Percentiles rank a stretch among this genome's conserved stretches.
These are phyloP conservation scores for Steinernema feltiae DNA, from an alignment of 1,140 invertebrate species.

Conservation along the genomic window DNA sequence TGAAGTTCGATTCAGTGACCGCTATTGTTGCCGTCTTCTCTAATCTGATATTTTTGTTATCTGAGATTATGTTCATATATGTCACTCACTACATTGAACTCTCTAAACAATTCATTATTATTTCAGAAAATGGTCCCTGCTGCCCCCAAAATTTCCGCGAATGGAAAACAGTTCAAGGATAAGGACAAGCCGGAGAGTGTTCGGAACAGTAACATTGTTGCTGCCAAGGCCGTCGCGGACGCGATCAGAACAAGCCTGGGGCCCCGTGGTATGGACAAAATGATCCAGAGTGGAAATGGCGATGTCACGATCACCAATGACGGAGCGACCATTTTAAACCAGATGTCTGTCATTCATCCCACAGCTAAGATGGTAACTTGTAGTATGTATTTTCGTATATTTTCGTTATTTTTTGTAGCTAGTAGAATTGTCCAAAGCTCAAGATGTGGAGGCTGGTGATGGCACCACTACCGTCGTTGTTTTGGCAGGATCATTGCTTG, in stretches of 20 bases:
- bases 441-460: slow-evolving; percentile 98
- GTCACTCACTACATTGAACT: not conserved
- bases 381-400: slow-evolving; percentile 20
- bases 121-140: slow-evolving; percentile 22
- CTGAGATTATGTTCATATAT: not conserved
- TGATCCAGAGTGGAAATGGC: slow-evolving; percentile 94
- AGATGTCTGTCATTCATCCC: slow-evolving; percentile 97
- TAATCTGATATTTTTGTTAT: not conserved
- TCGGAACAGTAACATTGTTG: slow-evolving; percentile 86
- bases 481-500: slow-evolving; percentile 85
- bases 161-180: slow-evolving; percentile 41
- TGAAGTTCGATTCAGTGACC: not conserved
- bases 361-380: slow-evolving; percentile 90
- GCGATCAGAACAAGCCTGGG: slow-evolving; percentile 95
- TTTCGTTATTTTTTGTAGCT: slow-evolving; percentile 65
- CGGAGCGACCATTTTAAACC: slow-evolving; percentile 96
- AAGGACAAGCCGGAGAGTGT: slow-evolving; percentile 63
- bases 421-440: slow-evolving; percentile 93
- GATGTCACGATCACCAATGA: slow-evolving; percentile 99
- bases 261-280: slow-evolving; percentile 99
- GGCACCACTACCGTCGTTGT: slow-evolving; percentile 92
- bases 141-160: slow-evolving; percentile 25
- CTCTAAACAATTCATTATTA: too few species aligned
- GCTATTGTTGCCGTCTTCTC: not conserved
- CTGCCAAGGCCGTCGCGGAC: slow-evolving; percentile 97